Evolutionary conservation across 2,113 vertebrate genomes (phyloP), one percentile per base, ranked within the genome.

Genomic region (Plecotus auritus): DNA sequence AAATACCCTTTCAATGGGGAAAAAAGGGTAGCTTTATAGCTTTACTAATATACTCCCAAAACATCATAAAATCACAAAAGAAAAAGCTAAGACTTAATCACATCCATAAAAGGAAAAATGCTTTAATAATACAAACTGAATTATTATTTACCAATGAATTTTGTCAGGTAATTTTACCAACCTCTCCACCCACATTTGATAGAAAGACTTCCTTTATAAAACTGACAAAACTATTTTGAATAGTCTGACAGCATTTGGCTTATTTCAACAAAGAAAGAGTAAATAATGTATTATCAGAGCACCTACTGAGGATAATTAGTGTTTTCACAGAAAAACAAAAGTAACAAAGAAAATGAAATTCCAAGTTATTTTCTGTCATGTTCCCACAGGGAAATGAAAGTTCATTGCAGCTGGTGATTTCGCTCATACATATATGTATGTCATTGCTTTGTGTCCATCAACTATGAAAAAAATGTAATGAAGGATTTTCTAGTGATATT

Each of bases 81-180:
- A 74, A 93, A 93, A 67, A 92, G 14, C 10, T 47, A 40, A 59
- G 18, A 66, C 4, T 82, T 85, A 95, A 84, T 95, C 76, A 82
- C 14, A 95, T 14, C 12, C 35, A 0, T 49, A 74, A 95, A 90
- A 47, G 73, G 40, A 90, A 96, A 94, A 95, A 67, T 70, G 0
- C 8, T 74, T 88, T 85, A 90, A 54, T 59, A 92, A 88, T 82
- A 11, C 10, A 51, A 77, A 77, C 16, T 77, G 40, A 77, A 96
- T 95, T 92, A 93, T 85, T 92, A 88, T 95, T 96, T 94, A 88
- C 45, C 77, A 67, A 14, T 90, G 51, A 37, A 82, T 67, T 88
- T 88, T 90, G 66, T 85, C 88, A 94, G 82, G 7, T 74, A 92
- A 85, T 90, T 95, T 90, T 3, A 88, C 85, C 76, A 92, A 92